Evolutionary conservation across 92 coral and sea anemone species (phyloP), one percentile per base, ranked within the genome.

Genomic region (Zoanthus sociatus): DNA sequence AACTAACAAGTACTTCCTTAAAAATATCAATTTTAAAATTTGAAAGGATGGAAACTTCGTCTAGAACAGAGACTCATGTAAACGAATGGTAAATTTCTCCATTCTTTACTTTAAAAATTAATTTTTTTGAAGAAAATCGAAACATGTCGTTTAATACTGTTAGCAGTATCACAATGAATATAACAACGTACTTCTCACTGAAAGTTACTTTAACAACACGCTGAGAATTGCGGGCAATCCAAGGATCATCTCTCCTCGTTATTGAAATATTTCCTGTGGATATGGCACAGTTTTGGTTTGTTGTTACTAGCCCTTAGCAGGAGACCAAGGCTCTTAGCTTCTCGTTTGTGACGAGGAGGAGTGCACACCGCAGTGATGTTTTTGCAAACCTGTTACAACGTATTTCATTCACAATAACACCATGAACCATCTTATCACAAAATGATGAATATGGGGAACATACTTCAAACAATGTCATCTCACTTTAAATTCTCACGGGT

Each of bases 191-290:
- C 66, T 37, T 20, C 73, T 64, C 61, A 45, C 75, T 21, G 45
- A 81, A 66, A 66, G 85, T 81, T 81, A 44, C 51, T n/a, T 21
- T 81, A 81, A 46, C 63, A 64, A 45, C 85, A 48, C 17, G 85
- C 85, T 81, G 85, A 15, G 85, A 66, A 51, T 64, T 67, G 45
- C 44, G 74, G 75, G 85, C 54, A 64, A n/a, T n/a, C 73, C 45
- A n/a, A 44, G 66, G 47, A 64, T 46, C 46, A 15, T 81, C 75
- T 69, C 9, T 81, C 73, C 47, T 81, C 47, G 55, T 81, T 11
- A 74, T 31, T 18, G 85, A 81, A 64, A 66, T 21, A 81, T 64
- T 81, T 81, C 85, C 85, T 81, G 74, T 18, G 75, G 73, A 81
- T 64, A 67, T 14, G 8, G 14, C 20, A 47, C 48, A 3, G 75